These are phyloP conservation scores for Pasiphila rectangulata DNA, from an alignment of 2,888 invertebrate species.

Conservation along the genomic window DNA sequence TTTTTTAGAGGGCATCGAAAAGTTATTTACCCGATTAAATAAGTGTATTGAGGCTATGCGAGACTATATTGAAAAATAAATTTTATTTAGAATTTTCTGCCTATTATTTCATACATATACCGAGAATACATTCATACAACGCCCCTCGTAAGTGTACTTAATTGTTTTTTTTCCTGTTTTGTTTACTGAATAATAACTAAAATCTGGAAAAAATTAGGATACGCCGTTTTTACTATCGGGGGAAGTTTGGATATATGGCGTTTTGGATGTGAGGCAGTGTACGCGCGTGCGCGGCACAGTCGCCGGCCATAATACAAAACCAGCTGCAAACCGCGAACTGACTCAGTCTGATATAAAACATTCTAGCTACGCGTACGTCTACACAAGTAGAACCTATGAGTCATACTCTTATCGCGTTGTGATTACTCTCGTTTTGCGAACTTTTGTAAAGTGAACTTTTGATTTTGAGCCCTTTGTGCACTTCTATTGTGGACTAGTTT, in stretches of 20 bases:
- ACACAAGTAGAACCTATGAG: constrained; percentile 59
- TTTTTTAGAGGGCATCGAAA: too few relatives aligned
- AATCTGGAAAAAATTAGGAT: too few relatives aligned
- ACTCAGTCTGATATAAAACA: constrained; percentile 78
- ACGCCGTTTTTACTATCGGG: too few relatives aligned
- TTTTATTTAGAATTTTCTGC: too few relatives aligned
- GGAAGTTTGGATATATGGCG: constrained; percentile 54
- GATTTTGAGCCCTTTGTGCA: constrained; percentile 47
- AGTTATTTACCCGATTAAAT: too few relatives aligned
- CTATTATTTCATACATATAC: too few relatives aligned
- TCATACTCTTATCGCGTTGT: constrained; percentile 74
- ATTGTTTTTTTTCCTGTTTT: too few relatives aligned
- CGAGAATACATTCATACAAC: too few relatives aligned
- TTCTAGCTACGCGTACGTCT: constrained; percentile 70
- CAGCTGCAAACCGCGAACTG: constrained; percentile 66
- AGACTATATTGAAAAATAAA: too few relatives aligned
- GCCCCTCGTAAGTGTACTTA: too few relatives aligned
- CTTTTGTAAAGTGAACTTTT: constrained; percentile 49
- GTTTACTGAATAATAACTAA: too few relatives aligned
- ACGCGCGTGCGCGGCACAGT: constrained; percentile 70
- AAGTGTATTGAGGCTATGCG: too few relatives aligned
- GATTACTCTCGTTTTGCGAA: constrained; percentile 50
- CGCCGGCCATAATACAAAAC: constrained; percentile 70
- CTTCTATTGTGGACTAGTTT: constrained; percentile 57
- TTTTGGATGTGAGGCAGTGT: constrained; percentile 41